Evolutionary conservation across 2,797 vertebrate species (phyloP), one percentile per base, ranked within the genome.

Genomic region (Chaenodraco wilsoni): DNA sequence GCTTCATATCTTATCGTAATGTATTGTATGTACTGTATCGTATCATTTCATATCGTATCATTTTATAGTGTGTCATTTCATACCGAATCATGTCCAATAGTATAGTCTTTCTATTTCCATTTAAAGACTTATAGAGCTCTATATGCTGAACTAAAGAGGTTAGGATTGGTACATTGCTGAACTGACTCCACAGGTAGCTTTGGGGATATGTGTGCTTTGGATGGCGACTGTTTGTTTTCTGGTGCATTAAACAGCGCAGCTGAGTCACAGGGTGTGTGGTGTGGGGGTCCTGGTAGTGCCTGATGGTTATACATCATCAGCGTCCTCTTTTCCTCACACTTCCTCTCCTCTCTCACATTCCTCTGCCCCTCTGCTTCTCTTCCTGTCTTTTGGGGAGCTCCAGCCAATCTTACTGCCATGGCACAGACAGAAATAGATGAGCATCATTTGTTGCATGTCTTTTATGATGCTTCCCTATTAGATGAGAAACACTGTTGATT

Each of bases 401-500:
- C 45, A 62, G 62, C 61, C 57, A 76, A 55, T 80, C 27, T 14
- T 45, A 49, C 27, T 51, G 51, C 62, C 33, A n/a, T 17, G 5
- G 48, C 62, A 64, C 23, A 27, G 55, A 76, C 14, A 9, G 54
- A 72, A 58, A 50, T 60, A 78, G 40, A 54, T 12, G 33, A 66
- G 45, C 27, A 56, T 61, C 8, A 46, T 74, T 79, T 27, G 69
- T 64, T 76, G 44, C 55, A 64, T 61, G 45, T 71, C 70, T 76
- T 79, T 73, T 48, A 56, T 69, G 72, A 78, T 57, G 49, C 55
- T 51, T 23, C 49, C 57, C 55, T 48, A 64, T 82, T 75, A 82
- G 85, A 85, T 65, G 59, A 84, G 72, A 72, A 65, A 43, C 45
- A 19, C 68, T 78, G 69, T 82, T 84, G 49, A 83, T 87, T 88